phyloP scores from a whole-genome alignment of 1,140 invertebrate species.

The Anadara kagoshimensis region DNA sequence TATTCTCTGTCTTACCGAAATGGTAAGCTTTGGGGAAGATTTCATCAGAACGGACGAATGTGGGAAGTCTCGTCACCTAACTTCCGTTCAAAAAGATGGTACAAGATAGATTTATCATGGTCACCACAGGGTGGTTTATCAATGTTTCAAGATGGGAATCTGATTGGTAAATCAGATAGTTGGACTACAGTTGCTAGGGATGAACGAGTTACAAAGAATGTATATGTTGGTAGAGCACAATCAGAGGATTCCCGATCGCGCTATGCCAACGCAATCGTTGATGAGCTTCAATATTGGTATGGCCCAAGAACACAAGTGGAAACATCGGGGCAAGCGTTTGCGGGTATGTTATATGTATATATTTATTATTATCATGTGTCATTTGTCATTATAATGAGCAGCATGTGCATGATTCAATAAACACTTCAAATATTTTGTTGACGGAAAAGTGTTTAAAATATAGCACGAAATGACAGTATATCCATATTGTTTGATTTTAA shows the following conservation, averaged over 20 bases:
- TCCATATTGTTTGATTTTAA: too few species aligned
- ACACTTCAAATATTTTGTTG: too few species aligned
- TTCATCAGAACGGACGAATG: slow-evolving; percentile 44
- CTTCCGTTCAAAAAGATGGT: slow-evolving; percentile 61
- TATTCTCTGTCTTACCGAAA: slow-evolving; percentile 67
- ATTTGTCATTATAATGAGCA: too few species aligned
- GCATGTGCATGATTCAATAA: too few species aligned
- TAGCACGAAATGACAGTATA: too few species aligned
- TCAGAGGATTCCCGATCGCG: slow-evolving; percentile 12
- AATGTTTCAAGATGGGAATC: slow-evolving; percentile 60
- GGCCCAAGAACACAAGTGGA: slow-evolving; percentile 55
- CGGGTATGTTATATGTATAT: slow-evolving; percentile 45
- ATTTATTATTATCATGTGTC: too few species aligned
- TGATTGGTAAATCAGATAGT: slow-evolving; percentile 34
- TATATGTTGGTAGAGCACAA: slow-evolving; percentile 57
- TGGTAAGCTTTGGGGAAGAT: slow-evolving; percentile 58
- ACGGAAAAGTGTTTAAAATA: too few species aligned
- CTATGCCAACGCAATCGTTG: slow-evolving; percentile 54
- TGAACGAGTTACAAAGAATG: slow-evolving; percentile 6
- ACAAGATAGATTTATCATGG: slow-evolving; percentile 69
- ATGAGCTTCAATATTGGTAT: slow-evolving; percentile 71
- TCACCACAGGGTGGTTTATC: slow-evolving; percentile 59
- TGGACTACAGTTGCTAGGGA: slow-evolving; percentile 10
- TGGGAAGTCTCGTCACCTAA: slow-evolving; percentile 61
- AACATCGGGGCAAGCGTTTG: slow-evolving; percentile 46